A percentile compares a stretch with the other conserved stretches of the same genome.
These are phyloP conservation scores for Diplosoma virens DNA, from an alignment of 23 tunicate species.

Conservation along the genomic window DNA sequence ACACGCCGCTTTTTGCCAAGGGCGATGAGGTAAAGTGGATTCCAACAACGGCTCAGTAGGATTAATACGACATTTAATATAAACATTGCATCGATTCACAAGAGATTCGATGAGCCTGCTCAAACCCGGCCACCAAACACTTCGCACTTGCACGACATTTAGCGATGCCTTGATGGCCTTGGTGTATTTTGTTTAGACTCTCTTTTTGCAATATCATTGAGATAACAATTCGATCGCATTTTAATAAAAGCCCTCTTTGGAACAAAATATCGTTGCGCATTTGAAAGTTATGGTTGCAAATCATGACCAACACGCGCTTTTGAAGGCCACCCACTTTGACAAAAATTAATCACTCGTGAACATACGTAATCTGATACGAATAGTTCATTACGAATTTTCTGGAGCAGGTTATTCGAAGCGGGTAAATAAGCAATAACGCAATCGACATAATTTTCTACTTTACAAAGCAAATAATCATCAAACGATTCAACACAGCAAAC, in stretches of 20 bases:
- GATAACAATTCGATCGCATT: neutral
- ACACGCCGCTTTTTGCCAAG: too few species aligned
- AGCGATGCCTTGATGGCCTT: too few species aligned
- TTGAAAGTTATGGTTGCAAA: conserved; percentile 14
- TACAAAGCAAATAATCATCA: neutral
- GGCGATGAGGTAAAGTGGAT: too few species aligned
- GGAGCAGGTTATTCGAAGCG: neutral
- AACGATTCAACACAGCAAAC: neutral
- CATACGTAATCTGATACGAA: neutral
- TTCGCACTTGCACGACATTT: too few species aligned
- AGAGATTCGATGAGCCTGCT: neutral
- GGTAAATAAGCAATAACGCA: conserved; percentile 2
- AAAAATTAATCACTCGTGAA: neutral
- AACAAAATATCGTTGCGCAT: neutral
- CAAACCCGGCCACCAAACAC: conserved; percentile 28
- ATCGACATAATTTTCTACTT: neutral
- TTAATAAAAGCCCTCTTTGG: neutral
- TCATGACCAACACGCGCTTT: neutral
- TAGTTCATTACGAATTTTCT: neutral
- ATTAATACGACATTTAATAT: neutral
- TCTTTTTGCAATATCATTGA: neutral
- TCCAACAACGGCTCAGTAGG: conserved; percentile 40
- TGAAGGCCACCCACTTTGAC: conserved; percentile 21
- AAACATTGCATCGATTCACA: conserved; percentile 9
- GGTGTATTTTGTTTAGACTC: conserved; percentile 4